These are phyloP conservation scores for Perca flavescens DNA, from an alignment of 2,113 vertebrate genomes.

Conservation along the genomic window DNA sequence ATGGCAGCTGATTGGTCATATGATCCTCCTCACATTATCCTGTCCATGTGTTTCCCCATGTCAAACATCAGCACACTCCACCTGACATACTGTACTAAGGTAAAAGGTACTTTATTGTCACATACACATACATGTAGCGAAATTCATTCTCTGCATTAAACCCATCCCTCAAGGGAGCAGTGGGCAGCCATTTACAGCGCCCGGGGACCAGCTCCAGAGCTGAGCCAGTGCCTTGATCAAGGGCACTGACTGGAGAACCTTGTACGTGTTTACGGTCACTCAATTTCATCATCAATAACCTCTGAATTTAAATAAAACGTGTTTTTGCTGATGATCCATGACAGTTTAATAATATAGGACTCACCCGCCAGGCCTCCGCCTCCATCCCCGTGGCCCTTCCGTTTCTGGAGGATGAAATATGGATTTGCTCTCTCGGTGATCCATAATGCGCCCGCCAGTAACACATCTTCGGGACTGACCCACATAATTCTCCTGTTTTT, in stretches of 20 bases:
- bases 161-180: too few relatives aligned
- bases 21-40: constrained; percentile 9
- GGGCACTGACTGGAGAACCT: too few relatives aligned
- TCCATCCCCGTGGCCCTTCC: constrained; percentile 93
- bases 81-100: not conserved
- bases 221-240: too few relatives aligned
- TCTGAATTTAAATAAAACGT: not conserved
- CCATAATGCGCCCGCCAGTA: constrained; percentile 96
- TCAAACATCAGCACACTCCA: not conserved
- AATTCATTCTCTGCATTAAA: too few relatives aligned
- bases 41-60: constrained; percentile 9
- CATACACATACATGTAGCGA: too few relatives aligned
- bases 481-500: constrained; percentile 86
- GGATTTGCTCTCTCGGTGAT: constrained; percentile 97
- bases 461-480: constrained; percentile 96
- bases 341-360: constrained; percentile 9
- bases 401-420: constrained; percentile 96
- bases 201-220: too few relatives aligned
- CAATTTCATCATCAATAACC: not conserved
- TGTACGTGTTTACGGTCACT: not conserved
- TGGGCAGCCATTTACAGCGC: too few relatives aligned
- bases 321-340: not conserved
- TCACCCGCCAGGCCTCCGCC: constrained; percentile 91
- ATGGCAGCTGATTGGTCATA: constrained; percentile 45
- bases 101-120: too few relatives aligned